Evolutionary conservation across 2,797 vertebrate genomes (phyloP).

Genomic region (Enteromius argenteus): DNA sequence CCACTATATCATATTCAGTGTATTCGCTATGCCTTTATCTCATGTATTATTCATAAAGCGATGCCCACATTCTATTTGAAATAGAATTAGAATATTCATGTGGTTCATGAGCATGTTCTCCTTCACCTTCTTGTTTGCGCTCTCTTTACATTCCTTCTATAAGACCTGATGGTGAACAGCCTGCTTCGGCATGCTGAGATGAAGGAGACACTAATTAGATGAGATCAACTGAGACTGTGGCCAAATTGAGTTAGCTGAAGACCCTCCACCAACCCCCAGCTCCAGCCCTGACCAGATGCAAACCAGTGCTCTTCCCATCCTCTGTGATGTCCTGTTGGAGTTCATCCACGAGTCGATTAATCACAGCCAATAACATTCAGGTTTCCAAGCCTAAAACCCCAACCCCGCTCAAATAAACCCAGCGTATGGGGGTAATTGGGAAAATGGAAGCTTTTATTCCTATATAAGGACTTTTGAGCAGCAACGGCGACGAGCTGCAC

Average conservation of each 20-base stretch:
- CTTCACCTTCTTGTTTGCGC: conserved; percentile 8
- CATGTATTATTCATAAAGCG: conserved; percentile 11
- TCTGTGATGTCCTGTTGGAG: conserved; percentile 9
- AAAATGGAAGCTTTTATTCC: conserved; percentile 62
- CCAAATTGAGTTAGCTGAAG: conserved; percentile 57
- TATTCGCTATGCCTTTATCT: neutral
- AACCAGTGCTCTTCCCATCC: conserved; percentile 15
- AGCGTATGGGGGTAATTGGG: conserved; percentile 49
- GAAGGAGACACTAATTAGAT: conserved; percentile 59
- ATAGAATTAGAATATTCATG: neutral
- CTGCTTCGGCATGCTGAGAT: conserved; percentile 32
- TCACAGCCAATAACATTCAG: conserved; percentile 27
- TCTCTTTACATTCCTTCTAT: conserved; percentile 30
- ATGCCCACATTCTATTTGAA: neutral
- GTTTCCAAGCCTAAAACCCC: neutral
- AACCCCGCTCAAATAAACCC: neutral
- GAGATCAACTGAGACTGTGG: conserved; percentile 57
- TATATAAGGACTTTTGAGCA: conserved; percentile 58
- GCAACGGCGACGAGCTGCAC: conserved; percentile 38
- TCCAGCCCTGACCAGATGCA: conserved; percentile 34
- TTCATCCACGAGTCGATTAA: neutral
- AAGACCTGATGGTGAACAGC: conserved; percentile 43
- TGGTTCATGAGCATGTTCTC: conserved; percentile 2
- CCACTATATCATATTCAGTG: neutral
- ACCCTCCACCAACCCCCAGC: neutral